Conservation (phyloP, 2,888 invertebrate genomes). For the Beris morrisii region DNA sequence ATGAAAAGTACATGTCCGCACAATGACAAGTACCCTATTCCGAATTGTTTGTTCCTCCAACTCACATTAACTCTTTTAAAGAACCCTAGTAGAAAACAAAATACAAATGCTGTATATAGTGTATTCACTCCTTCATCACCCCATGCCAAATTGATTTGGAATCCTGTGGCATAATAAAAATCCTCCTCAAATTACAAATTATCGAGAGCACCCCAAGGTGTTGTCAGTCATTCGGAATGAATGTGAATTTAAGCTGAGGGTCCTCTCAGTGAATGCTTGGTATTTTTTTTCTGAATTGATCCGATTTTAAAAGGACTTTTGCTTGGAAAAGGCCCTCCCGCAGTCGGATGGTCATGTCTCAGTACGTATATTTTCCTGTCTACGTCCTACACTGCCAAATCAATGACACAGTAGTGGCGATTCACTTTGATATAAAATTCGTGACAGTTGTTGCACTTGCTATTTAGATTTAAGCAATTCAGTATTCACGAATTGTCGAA, state of each 20-base stretch:
- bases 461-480: slow-evolving; percentile 26
- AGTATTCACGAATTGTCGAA: slow-evolving; percentile 7
- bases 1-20: too few species aligned
- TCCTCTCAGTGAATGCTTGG: slow-evolving; percentile 10
- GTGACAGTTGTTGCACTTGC: slow-evolving; percentile 36
- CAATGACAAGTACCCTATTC: too few species aligned
- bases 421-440: slow-evolving; percentile 33
- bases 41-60: background rate
- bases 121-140: slow-evolving; percentile 38
- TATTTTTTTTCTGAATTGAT: slow-evolving; percentile 16
- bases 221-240: slow-evolving; percentile 56
- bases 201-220: slow-evolving; percentile 55
- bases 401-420: background rate
- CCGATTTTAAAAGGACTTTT: slow-evolving; percentile 19
- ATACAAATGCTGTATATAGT: background rate
- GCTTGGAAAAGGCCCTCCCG: background rate
- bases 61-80: slow-evolving; percentile 32
- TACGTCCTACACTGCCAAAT: slow-evolving; percentile 5
- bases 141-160: slow-evolving; percentile 51
- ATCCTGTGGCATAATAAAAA: slow-evolving; percentile 49
- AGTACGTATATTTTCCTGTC: slow-evolving; percentile 2
- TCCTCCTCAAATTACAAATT: slow-evolving; percentile 47
- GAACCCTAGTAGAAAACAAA: slow-evolving; percentile 27
- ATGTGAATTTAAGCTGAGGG: slow-evolving; percentile 41
- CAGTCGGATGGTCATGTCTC: slow-evolving; percentile 22